These are phyloP conservation scores for Eptatretus burgeri DNA, from an alignment of 2,113 vertebrate species.

Conservation along the genomic window DNA sequence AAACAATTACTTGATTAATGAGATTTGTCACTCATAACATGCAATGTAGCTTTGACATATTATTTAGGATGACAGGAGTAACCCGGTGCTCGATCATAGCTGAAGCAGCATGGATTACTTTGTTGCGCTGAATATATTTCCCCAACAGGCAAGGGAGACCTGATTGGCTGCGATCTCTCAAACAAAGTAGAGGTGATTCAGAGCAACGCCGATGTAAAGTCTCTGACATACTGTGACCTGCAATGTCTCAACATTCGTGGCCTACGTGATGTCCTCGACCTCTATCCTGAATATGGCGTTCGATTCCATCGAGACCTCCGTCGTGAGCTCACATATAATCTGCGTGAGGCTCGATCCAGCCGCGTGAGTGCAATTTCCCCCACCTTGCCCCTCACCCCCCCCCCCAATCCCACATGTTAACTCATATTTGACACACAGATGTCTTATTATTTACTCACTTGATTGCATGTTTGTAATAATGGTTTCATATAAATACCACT, in stretches of 20 bases:
- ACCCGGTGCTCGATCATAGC: no score
- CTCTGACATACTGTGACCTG: constrained; percentile 73
- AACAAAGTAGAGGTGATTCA: constrained; percentile 45
- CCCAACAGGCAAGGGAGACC: constrained; percentile 56
- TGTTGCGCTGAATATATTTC: background rate
- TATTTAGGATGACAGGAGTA: no score
- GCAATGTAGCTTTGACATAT: no score
- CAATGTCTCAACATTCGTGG: constrained; percentile 50
- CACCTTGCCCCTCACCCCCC: no score
- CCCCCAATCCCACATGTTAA: no score
- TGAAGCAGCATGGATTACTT: no score
- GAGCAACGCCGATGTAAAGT: constrained; percentile 66
- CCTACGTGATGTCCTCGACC: constrained; percentile 46
- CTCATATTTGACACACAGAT: no score
- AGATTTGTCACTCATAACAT: no score
- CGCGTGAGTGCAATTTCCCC: constrained; percentile 21
- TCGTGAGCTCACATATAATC: constrained; percentile 73
- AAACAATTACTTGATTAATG: no score
- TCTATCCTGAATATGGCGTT: constrained; percentile 58
- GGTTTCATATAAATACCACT: no score
- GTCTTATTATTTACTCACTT: no score
- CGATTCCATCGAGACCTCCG: constrained; percentile 48
- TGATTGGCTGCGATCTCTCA: constrained; percentile 58
- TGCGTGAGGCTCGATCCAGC: constrained; percentile 42
- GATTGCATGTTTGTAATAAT: no score